Percentiles rank a stretch among this genome's conserved stretches.
These are phyloP conservation scores for Chromis chromis DNA, from an alignment of 2,797 vertebrate species.

Conservation along the genomic window DNA sequence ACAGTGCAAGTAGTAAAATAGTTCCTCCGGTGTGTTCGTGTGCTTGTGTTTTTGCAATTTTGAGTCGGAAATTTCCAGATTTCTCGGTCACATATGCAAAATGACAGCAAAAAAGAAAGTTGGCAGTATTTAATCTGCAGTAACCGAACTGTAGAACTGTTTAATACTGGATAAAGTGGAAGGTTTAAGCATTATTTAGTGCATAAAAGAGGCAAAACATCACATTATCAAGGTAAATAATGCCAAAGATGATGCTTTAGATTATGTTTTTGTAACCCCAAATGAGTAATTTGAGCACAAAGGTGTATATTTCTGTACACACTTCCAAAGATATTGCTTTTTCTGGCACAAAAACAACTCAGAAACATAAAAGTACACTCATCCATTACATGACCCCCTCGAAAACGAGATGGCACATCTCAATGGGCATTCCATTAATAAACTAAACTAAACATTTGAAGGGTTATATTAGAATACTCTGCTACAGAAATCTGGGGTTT, in stretches of 20 bases:
- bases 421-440: too few species aligned
- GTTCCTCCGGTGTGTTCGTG: slow-evolving; percentile 27
- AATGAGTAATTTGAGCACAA: slow-evolving; percentile 1
- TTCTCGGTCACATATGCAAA: too few species aligned
- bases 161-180: neutral
- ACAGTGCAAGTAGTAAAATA: slow-evolving; percentile 34
- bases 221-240: neutral
- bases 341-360: neutral
- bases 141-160: neutral
- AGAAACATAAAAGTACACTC: neutral
- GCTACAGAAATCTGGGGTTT: neutral
- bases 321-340: neutral
- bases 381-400: too few species aligned
- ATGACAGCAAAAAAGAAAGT: neutral
- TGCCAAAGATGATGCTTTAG: neutral
- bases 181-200: neutral
- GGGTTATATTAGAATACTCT: neutral
- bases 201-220: too few species aligned
- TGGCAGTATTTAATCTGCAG: neutral
- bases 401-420: too few species aligned
- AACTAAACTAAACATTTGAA: too few species aligned
- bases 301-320: neutral
- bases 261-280: neutral
- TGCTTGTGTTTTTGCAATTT: slow-evolving; percentile 17
- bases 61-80: too few species aligned